Conservation (phyloP, 2,888 invertebrate genomes). For the Cantharis lateralis region DNA sequence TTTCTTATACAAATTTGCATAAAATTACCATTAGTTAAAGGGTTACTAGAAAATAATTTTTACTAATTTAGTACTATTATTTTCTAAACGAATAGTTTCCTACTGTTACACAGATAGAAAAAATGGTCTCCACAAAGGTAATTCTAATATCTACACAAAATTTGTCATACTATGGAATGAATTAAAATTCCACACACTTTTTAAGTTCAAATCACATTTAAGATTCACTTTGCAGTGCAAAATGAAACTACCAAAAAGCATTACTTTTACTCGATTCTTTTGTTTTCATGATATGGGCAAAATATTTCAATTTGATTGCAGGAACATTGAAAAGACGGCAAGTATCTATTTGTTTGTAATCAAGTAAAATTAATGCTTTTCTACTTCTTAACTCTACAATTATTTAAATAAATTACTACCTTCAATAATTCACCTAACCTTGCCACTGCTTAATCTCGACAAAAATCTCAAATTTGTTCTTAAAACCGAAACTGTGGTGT, state of each 20-base stretch:
- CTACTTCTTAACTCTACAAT: not conserved
- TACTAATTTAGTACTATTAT: not conserved
- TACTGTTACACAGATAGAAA: not conserved
- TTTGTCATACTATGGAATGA: not conserved
- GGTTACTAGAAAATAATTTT: not conserved
- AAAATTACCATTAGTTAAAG: not conserved
- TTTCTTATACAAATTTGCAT: not conserved
- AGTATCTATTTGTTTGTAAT: not conserved
- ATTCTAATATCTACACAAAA: not conserved
- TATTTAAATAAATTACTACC: not conserved
- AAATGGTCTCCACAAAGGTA: not conserved
- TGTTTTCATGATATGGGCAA: not conserved
- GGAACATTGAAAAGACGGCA: not conserved
- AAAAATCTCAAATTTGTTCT: not conserved
- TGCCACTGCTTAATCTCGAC: not conserved
- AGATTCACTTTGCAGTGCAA: not conserved
- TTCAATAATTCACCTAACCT: not conserved
- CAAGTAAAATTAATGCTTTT: not conserved
- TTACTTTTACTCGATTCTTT: not conserved
- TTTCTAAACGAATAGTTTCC: not conserved
- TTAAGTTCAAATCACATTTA: not conserved
- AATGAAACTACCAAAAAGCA: not conserved
- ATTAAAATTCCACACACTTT: not conserved
- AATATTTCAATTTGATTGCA: not conserved
- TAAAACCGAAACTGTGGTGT: not conserved